These are phyloP conservation scores for Agrilus planipennis DNA, from an alignment of 1,140 invertebrate species.

Conservation along the genomic window DNA sequence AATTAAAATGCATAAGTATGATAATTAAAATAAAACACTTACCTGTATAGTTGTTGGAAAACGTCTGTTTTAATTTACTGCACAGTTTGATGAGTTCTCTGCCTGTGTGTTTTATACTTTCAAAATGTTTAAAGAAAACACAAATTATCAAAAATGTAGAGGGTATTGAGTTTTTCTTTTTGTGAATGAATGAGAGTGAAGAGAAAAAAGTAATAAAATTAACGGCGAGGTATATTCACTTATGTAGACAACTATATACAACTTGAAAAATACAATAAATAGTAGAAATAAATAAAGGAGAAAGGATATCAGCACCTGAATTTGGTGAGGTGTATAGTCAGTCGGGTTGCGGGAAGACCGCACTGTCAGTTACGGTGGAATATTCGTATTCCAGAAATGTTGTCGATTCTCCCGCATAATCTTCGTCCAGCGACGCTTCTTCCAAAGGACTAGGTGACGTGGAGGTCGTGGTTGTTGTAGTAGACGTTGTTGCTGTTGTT, in stretches of 20 bases:
- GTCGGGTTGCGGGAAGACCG: constrained; percentile 22
- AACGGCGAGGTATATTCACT: constrained; percentile 12
- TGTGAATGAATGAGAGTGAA: no score
- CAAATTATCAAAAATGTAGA: no score
- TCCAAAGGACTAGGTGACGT: constrained; percentile 15
- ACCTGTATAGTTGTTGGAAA: no score
- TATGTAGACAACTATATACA: constrained; percentile 25
- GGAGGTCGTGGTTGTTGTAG: constrained; percentile 11
- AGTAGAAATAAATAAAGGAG: constrained; percentile 29
- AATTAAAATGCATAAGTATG: no score
- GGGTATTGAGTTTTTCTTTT: no score
- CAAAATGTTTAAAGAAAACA: no score
- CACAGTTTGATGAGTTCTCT: no score
- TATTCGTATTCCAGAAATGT: constrained; percentile 25
- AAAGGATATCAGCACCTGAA: constrained; percentile 6
- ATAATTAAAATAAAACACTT: no score
- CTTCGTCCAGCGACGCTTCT: constrained; percentile 21
- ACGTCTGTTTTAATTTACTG: no score
- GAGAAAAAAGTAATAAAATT: constrained; percentile 1
- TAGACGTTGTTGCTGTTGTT: constrained; percentile 11
- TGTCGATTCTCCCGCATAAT: constrained; percentile 24
- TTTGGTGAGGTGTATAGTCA: constrained; percentile 16
- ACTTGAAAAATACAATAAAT: constrained; percentile 29
- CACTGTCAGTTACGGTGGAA: constrained; percentile 17
- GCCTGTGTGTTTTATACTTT: no score